Conservation (phyloP, 2,113 vertebrate genomes). For the Grammomys surdaster region DNA sequence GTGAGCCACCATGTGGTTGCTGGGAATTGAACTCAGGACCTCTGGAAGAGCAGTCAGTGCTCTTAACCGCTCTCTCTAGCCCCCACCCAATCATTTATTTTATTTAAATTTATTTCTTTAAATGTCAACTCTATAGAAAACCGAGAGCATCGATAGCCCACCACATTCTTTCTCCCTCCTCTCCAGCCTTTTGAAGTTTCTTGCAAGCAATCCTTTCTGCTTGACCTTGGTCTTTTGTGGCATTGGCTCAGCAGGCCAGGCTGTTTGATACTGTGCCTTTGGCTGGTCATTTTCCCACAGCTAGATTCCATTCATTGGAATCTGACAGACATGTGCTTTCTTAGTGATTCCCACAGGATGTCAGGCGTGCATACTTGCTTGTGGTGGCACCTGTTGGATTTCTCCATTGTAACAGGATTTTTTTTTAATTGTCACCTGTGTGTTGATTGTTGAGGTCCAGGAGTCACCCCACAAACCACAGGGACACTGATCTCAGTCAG, state of each 20-base stretch:
- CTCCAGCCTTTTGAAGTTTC: not conserved
- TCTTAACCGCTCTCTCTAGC: too few species aligned
- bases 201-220: not conserved
- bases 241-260: not conserved
- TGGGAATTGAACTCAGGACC: too few species aligned
- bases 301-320: not conserved
- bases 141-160: not conserved
- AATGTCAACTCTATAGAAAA: not conserved
- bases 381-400: not conserved
- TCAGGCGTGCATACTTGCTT: not conserved
- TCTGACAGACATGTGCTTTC: not conserved
- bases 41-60: too few species aligned
- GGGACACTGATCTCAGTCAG: too few species aligned
- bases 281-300: not conserved
- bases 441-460: too few species aligned
- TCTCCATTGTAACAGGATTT: not conserved
- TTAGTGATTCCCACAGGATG: not conserved
- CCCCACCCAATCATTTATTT: too few species aligned
- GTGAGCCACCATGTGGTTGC: too few species aligned
- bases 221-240: not conserved
- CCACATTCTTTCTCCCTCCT: not conserved
- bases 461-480: too few species aligned
- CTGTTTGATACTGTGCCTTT: not conserved
- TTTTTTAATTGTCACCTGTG: not conserved
- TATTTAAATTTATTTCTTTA: not conserved